Conservation (phyloP, 30 jellyfish, hydroid and myxozoan genomes). For the Nemopilema nomurai region DNA sequence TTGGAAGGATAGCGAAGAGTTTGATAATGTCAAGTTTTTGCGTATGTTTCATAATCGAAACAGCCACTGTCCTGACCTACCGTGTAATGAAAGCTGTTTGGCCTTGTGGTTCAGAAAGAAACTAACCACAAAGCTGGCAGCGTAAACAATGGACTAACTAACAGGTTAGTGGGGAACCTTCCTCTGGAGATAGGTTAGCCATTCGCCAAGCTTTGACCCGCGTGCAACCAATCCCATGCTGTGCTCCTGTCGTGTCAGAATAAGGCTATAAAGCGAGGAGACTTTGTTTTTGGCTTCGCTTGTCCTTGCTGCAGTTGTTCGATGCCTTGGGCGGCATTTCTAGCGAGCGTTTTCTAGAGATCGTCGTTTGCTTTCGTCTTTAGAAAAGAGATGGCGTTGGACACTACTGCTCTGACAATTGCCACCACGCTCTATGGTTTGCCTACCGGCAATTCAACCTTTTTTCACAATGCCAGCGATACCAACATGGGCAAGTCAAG, state of each 20-base stretch:
- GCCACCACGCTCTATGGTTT: conserved; percentile 41
- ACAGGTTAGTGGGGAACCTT: conserved; percentile 14
- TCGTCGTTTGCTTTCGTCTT: background rate
- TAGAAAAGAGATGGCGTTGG: conserved; percentile 18
- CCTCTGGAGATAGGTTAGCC: conserved; percentile 8
- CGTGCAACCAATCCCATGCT: background rate
- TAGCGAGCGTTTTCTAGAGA: background rate
- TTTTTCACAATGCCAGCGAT: conserved; percentile 9
- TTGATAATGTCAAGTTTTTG: background rate
- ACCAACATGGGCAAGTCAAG: conserved; percentile 18
- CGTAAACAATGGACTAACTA: conserved; percentile 9
- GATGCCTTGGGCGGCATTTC: background rate
- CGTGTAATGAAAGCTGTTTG: background rate
- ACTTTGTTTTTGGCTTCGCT: background rate
- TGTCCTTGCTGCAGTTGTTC: conserved; percentile 38
- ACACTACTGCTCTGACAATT: conserved; percentile 31
- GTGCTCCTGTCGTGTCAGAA: background rate
- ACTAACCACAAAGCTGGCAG: conserved; percentile 19
- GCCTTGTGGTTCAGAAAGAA: background rate
- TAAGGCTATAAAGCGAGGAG: conserved; percentile 10
- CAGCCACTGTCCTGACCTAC: background rate
- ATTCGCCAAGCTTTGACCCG: conserved; percentile 17
- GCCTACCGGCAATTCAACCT: background rate
- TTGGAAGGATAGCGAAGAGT: too few species aligned
- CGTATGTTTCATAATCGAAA: too few species aligned